phyloP scores from a whole-genome alignment of 2,113 vertebrate species.

The Coreoperca whiteheadi region DNA sequence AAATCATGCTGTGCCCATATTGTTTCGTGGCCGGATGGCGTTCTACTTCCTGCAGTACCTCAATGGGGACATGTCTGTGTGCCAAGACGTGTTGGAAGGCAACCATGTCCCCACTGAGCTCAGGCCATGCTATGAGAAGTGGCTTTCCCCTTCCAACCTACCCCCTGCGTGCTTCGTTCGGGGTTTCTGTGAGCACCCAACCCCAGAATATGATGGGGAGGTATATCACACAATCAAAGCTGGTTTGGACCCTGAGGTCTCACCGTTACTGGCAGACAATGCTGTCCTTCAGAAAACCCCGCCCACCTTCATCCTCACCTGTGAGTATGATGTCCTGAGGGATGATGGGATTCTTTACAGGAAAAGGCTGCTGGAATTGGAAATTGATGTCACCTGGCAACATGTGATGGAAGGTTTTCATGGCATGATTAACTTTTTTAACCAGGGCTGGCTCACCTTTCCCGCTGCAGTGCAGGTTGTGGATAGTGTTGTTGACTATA shows the following conservation, averaged over 20 bases:
- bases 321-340: slow-evolving; percentile 87
- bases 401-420: slow-evolving; percentile 87
- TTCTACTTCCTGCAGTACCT: slow-evolving; percentile 83
- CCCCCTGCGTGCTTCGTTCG: slow-evolving; percentile 79
- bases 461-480: slow-evolving; percentile 80
- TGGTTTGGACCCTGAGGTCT: slow-evolving; percentile 70
- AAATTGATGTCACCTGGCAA: slow-evolving; percentile 85
- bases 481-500: slow-evolving; percentile 79
- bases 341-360: slow-evolving; percentile 89
- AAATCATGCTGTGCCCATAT: slow-evolving; percentile 84
- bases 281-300: slow-evolving; percentile 76
- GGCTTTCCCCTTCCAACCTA: slow-evolving; percentile 85
- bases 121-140: slow-evolving; percentile 79
- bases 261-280: slow-evolving; percentile 84
- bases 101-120: slow-evolving; percentile 82
- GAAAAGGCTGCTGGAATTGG: slow-evolving; percentile 86
- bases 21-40: slow-evolving; percentile 71
- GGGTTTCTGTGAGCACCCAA: slow-evolving; percentile 54
- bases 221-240: slow-evolving; percentile 74
- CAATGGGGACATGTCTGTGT: slow-evolving; percentile 68
- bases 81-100: slow-evolving; percentile 80
- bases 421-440: slow-evolving; percentile 82
- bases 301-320: slow-evolving; percentile 87
- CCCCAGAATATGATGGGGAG: slow-evolving; percentile 66
- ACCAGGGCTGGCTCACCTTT: slow-evolving; percentile 78